Percentiles rank a stretch among this genome's conserved stretches.
phyloP scores from a whole-genome alignment of 1,140 invertebrate species.

The Drosophila sechellia region DNA sequence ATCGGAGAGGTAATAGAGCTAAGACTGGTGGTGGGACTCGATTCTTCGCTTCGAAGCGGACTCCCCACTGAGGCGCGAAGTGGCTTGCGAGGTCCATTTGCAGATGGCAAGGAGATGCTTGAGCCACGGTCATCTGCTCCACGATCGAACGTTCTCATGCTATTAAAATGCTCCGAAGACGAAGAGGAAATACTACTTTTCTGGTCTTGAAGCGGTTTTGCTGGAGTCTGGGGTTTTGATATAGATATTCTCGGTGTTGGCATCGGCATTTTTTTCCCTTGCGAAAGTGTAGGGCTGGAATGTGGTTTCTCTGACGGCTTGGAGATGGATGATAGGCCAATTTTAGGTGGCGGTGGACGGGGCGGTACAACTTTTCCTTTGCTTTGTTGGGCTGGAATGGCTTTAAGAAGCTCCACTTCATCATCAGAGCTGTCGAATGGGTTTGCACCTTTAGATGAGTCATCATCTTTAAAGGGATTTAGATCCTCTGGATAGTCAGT shows the following conservation, averaged over 20 bases:
- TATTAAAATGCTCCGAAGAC: slow-evolving; percentile 15
- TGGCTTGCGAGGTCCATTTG: slow-evolving; percentile 76
- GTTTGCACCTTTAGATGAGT: slow-evolving; percentile 85
- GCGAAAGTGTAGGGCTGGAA: slow-evolving; percentile 38
- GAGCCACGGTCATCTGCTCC: slow-evolving; percentile 57
- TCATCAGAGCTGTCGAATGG: slow-evolving; percentile 88
- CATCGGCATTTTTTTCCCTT: slow-evolving; percentile 82
- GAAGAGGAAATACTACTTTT: slow-evolving; percentile 6
- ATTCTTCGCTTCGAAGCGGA: slow-evolving; percentile 5
- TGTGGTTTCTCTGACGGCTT: slow-evolving; percentile 67
- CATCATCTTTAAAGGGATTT: slow-evolving; percentile 19
- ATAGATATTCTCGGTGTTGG: slow-evolving; percentile 85
- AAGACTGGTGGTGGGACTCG: slow-evolving; percentile 2
- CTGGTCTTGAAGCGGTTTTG: neutral
- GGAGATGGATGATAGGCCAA: neutral
- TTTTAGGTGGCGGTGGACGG: slow-evolving; percentile 16
- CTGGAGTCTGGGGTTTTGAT: slow-evolving; percentile 11
- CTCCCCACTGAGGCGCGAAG: slow-evolving; percentile 72
- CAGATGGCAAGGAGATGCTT: slow-evolving; percentile 61
- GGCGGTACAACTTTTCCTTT: slow-evolving; percentile 1
- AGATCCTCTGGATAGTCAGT: slow-evolving; percentile 23
- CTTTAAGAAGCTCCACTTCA: slow-evolving; percentile 85
- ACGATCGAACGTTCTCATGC: slow-evolving; percentile 35
- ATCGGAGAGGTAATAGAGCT: slow-evolving; percentile 13
- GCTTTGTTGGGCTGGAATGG: slow-evolving; percentile 3